A percentile compares a stretch with the other conserved stretches of the same genome.
Conservation (phyloP, 2,888 invertebrate species). For the Saturnia pavonia region DNA sequence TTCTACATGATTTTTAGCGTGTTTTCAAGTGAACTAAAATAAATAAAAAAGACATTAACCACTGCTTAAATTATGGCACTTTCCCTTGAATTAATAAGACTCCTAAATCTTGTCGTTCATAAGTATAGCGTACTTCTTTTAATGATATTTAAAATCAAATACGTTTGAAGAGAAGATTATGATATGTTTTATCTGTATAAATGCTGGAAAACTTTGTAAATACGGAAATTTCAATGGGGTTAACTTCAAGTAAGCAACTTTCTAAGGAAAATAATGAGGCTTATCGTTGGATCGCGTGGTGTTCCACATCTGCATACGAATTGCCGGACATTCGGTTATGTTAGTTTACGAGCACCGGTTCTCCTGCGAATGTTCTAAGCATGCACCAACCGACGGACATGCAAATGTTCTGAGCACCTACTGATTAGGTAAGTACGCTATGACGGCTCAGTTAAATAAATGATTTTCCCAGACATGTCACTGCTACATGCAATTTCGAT, state of each 20-base stretch:
- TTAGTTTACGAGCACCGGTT: conserved; percentile 45
- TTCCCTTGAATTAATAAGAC: too few species aligned
- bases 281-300: conserved; percentile 40
- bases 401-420: conserved; percentile 44
- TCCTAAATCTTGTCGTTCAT: not conserved
- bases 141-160: not conserved
- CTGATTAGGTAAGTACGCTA: conserved; percentile 39
- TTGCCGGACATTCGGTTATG: conserved; percentile 40
- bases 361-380: conserved; percentile 35
- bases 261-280: conserved; percentile 26
- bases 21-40: too few species aligned
- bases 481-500: conserved; percentile 27
- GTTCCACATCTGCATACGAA: conserved; percentile 65
- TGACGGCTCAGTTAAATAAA: conserved; percentile 32
- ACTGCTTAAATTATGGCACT: not conserved
- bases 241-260: conserved; percentile 37
- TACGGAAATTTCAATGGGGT: conserved; percentile 15
- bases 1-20: too few species aligned
- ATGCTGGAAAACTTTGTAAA: not conserved
- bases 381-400: conserved; percentile 41
- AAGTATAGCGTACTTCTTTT: not conserved
- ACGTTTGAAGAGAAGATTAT: not conserved
- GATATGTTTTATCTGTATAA: not conserved
- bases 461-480: conserved; percentile 31
- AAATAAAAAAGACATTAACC: not conserved